These are phyloP conservation scores for Polydrusus tereticollis DNA, from an alignment of 2,888 invertebrate genomes.

Conservation along the genomic window DNA sequence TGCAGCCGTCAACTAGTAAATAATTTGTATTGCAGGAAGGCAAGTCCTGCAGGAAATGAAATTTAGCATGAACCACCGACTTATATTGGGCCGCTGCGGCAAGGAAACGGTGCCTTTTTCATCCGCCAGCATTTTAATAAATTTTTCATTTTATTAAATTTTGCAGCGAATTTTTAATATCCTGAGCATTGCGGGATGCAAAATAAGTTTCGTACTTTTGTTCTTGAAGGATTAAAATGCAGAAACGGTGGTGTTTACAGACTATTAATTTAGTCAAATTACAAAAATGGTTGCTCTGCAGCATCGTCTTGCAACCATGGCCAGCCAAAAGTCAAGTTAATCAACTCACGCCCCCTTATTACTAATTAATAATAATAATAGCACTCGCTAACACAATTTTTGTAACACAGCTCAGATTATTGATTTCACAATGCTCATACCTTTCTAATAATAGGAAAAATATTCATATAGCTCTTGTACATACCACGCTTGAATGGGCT, in stretches of 20 bases:
- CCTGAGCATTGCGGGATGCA: background rate
- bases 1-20: conserved; percentile 21
- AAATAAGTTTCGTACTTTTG: background rate
- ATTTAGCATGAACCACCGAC: conserved; percentile 30
- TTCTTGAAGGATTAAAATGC: background rate
- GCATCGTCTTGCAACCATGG: too few relatives aligned
- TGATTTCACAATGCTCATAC: too few relatives aligned
- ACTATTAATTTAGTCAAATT: too few relatives aligned
- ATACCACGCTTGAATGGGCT: too few relatives aligned
- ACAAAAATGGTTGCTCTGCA: too few relatives aligned
- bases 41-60: conserved; percentile 28
- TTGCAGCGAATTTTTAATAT: background rate
- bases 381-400: too few relatives aligned
- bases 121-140: conserved; percentile 14
- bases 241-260: background rate
- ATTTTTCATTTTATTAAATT: conserved; percentile 33
- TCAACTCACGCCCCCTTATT: too few relatives aligned
- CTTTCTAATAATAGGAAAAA: too few relatives aligned
- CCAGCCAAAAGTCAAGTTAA: too few relatives aligned
- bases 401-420: too few relatives aligned
- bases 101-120: conserved; percentile 1
- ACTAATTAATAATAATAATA: too few relatives aligned
- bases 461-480: too few relatives aligned
- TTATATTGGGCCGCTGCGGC: conserved; percentile 22
- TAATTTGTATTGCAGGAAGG: conserved; percentile 20